Base-by-base conservation (phyloP, 2,888 invertebrate genomes). In the Spisula solida region DNA sequence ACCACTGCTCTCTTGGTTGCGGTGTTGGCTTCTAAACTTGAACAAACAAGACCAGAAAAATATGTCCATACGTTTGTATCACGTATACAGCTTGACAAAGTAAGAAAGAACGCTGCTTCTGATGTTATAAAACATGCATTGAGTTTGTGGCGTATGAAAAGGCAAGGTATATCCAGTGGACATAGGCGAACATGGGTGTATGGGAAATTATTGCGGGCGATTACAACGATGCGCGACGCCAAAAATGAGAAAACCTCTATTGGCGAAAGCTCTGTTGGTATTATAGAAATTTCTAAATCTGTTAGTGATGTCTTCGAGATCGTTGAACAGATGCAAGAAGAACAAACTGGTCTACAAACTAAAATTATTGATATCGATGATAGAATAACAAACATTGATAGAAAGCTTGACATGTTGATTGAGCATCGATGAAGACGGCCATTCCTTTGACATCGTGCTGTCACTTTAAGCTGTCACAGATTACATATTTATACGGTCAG, bases 1-100 rank as follows among this genome's bases (percentile, higher is more conserved):
- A 94, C 94, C 41, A 95, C 95, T 0, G 95, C 95, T 1, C 89
- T 95, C 0, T 91, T 95, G 29, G 95, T 95, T 20, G 95, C 95
- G 34, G 95, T 95, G 16, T 90, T 95, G 78, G 95, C 95, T 41
- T 89, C 91, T n/a, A 95, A 95, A 90, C 91, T 95, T 34, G 94
- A 95, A 88, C 95, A 95, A 89, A 93, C 95, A 0, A 92, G 95
- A 80, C 93, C 95, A 20, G 95, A 95, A 87, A 95, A 95, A 88
- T 95, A 95, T 89, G 95, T 95, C n/a, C 95, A 95, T 82, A 95
- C 93, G 81, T 95, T 95, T 88, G 94, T 95, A 20, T 91, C 94
- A 47, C 93, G 95, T 31, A 92, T 95, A 20, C 94, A 94, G 86
- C 91, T 94, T 78, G 95, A 95, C 86, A 94, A 95, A 86, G 90